Percentiles rank a stretch among this genome's conserved stretches.
These are phyloP conservation scores for Hippocampus zosterae DNA, from an alignment of 2,113 vertebrate species.

Conservation along the genomic window DNA sequence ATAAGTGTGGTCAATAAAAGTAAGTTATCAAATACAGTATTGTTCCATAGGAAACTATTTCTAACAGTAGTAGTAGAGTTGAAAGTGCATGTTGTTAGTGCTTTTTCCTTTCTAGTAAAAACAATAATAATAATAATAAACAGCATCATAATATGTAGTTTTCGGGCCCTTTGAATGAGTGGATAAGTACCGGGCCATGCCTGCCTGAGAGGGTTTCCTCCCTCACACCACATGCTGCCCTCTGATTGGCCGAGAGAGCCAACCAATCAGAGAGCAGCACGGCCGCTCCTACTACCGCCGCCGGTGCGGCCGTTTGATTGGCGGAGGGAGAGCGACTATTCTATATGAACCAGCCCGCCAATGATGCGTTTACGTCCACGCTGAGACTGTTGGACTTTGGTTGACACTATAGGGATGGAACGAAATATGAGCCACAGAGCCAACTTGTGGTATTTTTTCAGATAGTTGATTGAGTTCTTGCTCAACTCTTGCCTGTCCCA, in stretches of 20 bases:
- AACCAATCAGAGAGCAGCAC: slow-evolving; percentile 61
- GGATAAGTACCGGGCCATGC: slow-evolving; percentile 36
- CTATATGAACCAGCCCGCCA: slow-evolving; percentile 72
- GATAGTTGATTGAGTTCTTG: not conserved
- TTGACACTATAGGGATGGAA: slow-evolving; percentile 28
- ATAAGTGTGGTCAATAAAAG: not conserved
- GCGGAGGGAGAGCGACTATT: slow-evolving; percentile 50
- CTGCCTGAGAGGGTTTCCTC: slow-evolving; percentile 34
- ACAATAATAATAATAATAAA: too few species aligned
- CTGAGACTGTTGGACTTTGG: slow-evolving; percentile 38
- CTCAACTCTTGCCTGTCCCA: slow-evolving; percentile 12
- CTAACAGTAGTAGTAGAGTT: not conserved
- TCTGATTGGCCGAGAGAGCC: slow-evolving; percentile 54
- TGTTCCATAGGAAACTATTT: not conserved
- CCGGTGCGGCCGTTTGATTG: slow-evolving; percentile 69
- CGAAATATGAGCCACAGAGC: slow-evolving; percentile 19
- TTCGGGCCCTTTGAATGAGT: slow-evolving; percentile 39
- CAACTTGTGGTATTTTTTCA: not conserved
- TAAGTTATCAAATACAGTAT: not conserved
- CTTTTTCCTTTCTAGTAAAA: not conserved
- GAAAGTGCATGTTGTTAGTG: not conserved
- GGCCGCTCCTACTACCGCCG: slow-evolving; percentile 43
- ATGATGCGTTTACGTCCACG: slow-evolving; percentile 38
- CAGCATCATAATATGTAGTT: not conserved
- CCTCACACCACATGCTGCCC: slow-evolving; percentile 30